Evolutionary conservation across 1,140 invertebrate genomes (phyloP).

Genomic region (Eciton burchellii): DNA sequence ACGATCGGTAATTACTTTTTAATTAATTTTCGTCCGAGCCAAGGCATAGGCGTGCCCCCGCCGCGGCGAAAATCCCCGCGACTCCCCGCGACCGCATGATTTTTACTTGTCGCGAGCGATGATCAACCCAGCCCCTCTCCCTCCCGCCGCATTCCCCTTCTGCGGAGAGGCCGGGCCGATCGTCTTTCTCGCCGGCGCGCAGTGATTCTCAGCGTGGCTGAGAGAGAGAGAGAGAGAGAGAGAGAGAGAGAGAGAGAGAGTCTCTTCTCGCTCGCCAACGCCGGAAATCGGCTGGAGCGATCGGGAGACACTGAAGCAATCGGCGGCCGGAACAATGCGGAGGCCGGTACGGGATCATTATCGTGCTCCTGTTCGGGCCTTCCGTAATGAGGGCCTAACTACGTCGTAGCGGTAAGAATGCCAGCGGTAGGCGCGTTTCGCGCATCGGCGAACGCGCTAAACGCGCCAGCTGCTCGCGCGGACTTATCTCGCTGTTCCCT

Average conservation of each 20-base stretch:
- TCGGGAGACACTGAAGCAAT: conserved; percentile 21
- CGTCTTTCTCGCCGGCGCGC: conserved; percentile 2
- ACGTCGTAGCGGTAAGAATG: conserved; percentile 78
- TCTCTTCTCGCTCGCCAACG: too few species aligned
- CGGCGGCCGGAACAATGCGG: conserved; percentile 10
- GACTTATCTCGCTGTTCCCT: conserved; percentile 47
- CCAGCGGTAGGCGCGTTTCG: conserved; percentile 81
- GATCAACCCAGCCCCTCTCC: conserved; percentile 12
- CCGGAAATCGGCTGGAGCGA: too few species aligned
- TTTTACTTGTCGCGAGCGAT: conserved; percentile 30
- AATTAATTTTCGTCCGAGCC: conserved; percentile 47
- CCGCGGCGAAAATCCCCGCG: conserved; percentile 17
- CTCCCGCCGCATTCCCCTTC: too few species aligned
- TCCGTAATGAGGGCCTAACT: conserved; percentile 77
- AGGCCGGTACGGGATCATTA: conserved; percentile 24
- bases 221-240: not conserved
- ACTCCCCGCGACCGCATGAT: conserved; percentile 31
- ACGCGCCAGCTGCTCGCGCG: conserved; percentile 76
- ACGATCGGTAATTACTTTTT: conserved; percentile 60
- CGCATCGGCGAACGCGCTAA: conserved; percentile 80
- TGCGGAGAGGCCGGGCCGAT: not conserved
- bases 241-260: not conserved
- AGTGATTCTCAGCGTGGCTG: conserved; percentile 39
- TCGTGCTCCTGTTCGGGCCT: conserved; percentile 22
- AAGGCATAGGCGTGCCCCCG: conserved; percentile 27